Evolutionary conservation across 2,113 vertebrate genomes (phyloP).

Genomic region (Gymnocephalus cernua): DNA sequence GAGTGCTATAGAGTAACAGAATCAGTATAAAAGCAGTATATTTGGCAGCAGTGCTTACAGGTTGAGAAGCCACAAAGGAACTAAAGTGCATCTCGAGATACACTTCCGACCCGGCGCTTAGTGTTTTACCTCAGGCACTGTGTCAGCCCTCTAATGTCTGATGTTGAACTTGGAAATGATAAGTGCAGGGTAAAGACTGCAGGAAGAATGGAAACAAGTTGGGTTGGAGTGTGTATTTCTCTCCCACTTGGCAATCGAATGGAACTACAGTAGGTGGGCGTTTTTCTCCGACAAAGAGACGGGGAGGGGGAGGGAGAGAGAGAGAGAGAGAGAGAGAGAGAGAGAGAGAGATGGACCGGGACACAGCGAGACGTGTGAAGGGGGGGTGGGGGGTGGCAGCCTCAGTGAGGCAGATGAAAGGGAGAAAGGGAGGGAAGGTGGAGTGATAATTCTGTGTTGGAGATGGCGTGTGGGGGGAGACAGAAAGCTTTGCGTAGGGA

Average conservation of each 20-base stretch:
- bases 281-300: constrained; percentile 47
- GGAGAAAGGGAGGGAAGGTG: constrained; percentile 13
- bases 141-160: constrained; percentile 54
- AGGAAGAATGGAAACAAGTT: constrained; percentile 44
- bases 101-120: constrained; percentile 27
- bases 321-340: too few species aligned
- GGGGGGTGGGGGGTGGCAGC: constrained; percentile 21
- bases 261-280: constrained; percentile 61
- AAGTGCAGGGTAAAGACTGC: constrained; percentile 26
- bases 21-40: not conserved
- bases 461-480: constrained; percentile 16
- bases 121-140: constrained; percentile 55
- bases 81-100: constrained; percentile 31
- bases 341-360: constrained; percentile 29
- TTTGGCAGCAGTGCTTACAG: not conserved
- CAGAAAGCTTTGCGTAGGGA: constrained; percentile 60
- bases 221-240: constrained; percentile 40
- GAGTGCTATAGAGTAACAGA: too few species aligned
- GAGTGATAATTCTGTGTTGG: constrained; percentile 49
- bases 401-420: constrained; percentile 46
- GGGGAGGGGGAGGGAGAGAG: not conserved
- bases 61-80: constrained; percentile 28
- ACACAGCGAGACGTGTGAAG: constrained; percentile 17
- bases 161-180: constrained; percentile 56
- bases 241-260: constrained; percentile 67